Conservation (phyloP, 2,888 invertebrate genomes). For the Boloria euphrosyne region DNA sequence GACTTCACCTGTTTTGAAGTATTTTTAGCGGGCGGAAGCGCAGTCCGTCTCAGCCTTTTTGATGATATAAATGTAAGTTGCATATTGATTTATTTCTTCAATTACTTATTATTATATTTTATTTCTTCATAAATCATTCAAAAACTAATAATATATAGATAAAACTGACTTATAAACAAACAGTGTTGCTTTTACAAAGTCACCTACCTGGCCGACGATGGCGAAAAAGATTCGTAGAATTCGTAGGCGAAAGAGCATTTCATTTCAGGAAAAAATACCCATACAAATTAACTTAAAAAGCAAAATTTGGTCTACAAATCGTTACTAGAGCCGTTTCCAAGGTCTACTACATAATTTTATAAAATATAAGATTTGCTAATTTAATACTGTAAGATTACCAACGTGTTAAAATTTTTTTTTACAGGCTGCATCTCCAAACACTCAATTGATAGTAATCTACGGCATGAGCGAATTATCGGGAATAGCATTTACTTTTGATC, state of each 20-base stretch:
- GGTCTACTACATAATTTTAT: too few relatives aligned
- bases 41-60: conserved; percentile 50
- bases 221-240: too few relatives aligned
- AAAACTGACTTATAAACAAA: too few relatives aligned
- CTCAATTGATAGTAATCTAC: conserved; percentile 24
- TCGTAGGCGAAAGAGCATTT: too few relatives aligned
- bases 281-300: too few relatives aligned
- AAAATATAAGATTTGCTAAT: neutral
- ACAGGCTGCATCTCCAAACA: conserved; percentile 34
- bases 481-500: conserved; percentile 30
- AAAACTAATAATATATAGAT: too few relatives aligned
- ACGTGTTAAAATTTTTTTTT: neutral
- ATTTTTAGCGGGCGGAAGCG: conserved; percentile 57
- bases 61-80: conserved; percentile 51
- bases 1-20: conserved; percentile 58
- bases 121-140: neutral
- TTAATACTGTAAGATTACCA: neutral
- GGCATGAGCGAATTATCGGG: conserved; percentile 40
- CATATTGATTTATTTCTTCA: too few relatives aligned
- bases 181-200: too few relatives aligned
- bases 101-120: neutral
- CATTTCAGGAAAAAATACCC: too few relatives aligned
- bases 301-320: too few relatives aligned
- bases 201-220: too few relatives aligned
- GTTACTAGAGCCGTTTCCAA: too few relatives aligned